These are phyloP conservation scores for Hipposideros armiger DNA, from an alignment of 2,113 vertebrate species.

Conservation along the genomic window DNA sequence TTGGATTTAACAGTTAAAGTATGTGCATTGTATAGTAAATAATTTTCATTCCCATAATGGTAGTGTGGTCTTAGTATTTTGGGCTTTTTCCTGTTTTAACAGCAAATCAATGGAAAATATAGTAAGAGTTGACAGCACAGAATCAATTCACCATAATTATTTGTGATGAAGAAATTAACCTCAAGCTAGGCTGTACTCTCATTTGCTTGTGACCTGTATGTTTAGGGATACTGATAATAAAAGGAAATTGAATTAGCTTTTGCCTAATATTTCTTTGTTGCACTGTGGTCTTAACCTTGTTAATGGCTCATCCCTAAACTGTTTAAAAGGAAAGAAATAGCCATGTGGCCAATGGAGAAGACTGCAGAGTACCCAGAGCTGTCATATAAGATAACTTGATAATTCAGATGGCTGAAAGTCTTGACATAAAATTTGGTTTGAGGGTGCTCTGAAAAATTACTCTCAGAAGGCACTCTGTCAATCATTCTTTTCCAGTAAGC, in stretches of 20 bases:
- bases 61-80: background rate
- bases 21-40: background rate
- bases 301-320: background rate
- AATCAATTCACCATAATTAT: background rate
- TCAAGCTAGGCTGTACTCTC: background rate
- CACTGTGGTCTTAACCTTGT: background rate
- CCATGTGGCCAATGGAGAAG: background rate
- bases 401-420: background rate
- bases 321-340: conserved; percentile 45
- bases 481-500: background rate
- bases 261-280: background rate
- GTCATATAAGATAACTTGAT: background rate
- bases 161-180: conserved; percentile 48
- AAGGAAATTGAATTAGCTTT: conserved; percentile 27
- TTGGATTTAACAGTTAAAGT: conserved; percentile 14
- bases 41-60: background rate
- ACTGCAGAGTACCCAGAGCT: background rate
- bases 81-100: background rate
- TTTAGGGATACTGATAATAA: background rate
- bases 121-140: background rate
- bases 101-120: conserved; percentile 6
- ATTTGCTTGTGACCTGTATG: background rate
- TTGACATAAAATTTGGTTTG: background rate
- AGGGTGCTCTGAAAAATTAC: background rate
- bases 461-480: background rate